Conservation (phyloP, 1,140 invertebrate genomes). For the Bombus confusus region DNA sequence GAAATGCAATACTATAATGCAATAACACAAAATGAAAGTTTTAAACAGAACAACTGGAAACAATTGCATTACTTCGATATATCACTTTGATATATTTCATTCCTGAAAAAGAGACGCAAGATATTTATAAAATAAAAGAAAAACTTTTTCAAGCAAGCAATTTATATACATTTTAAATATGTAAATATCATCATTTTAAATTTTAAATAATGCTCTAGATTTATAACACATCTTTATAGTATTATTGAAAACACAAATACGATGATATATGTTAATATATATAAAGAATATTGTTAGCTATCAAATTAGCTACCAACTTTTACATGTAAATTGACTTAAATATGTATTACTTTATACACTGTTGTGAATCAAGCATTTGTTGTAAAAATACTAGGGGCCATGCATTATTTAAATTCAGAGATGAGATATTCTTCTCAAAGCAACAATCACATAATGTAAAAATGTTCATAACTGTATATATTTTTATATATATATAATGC, state of each 20-base stretch:
- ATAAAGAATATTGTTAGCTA: too few relatives aligned
- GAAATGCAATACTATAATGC: background rate
- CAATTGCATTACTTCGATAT: background rate
- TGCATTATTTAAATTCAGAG: background rate
- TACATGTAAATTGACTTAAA: background rate
- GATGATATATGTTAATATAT: constrained; percentile 1
- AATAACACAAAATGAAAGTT: constrained; percentile 3
- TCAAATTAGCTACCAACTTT: background rate
- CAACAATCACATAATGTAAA: background rate
- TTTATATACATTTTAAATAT: constrained; percentile 14
- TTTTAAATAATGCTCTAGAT: background rate
- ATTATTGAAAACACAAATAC: background rate
- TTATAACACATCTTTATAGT: background rate
- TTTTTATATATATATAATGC: constrained; percentile 18
- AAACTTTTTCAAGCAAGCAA: background rate
- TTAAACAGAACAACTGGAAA: background rate
- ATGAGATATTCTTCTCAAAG: background rate
- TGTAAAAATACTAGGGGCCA: background rate
- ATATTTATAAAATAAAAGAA: background rate
- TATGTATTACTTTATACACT: background rate
- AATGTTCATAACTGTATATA: background rate
- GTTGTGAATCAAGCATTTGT: background rate
- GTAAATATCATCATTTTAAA: constrained; percentile 8
- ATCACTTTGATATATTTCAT: background rate
- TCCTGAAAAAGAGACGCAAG: background rate